Evolutionary conservation across 37 sponge, comb jelly and placozoan species (phyloP).

Genomic region (Oopsacas minuta): DNA sequence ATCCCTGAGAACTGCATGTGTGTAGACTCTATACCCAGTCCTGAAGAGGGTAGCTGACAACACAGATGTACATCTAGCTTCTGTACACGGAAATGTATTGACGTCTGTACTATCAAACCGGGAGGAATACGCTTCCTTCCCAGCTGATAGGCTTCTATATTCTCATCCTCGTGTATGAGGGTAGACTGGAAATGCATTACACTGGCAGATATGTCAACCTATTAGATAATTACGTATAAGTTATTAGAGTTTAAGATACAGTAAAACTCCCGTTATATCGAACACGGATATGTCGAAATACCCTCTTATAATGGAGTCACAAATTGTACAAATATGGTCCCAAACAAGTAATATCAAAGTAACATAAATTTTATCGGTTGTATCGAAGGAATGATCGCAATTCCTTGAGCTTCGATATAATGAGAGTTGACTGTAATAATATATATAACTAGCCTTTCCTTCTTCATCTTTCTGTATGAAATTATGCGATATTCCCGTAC

Average conservation of each 20-base stretch:
- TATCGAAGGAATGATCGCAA: too few relatives aligned
- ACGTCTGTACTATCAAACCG: conserved; percentile 52
- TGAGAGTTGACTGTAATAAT: background rate
- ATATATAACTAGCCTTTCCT: background rate
- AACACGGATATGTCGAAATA: too few relatives aligned
- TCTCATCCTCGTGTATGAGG: background rate
- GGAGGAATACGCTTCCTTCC: conserved; percentile 33
- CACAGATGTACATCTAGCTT: conserved; percentile 63
- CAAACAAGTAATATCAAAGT: too few relatives aligned
- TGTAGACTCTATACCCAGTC: background rate
- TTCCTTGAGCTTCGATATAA: background rate
- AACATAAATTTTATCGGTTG: too few relatives aligned
- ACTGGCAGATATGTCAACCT: conserved; percentile 1
- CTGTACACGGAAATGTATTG: conserved; percentile 43
- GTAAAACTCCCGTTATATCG: too few relatives aligned
- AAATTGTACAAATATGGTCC: too few relatives aligned
- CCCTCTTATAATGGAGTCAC: too few relatives aligned
- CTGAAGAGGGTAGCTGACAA: conserved; percentile 24
- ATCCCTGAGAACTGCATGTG: conserved; percentile 20
- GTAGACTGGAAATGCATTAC: background rate
- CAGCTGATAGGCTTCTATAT: conserved; percentile 30
- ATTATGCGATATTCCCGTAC: background rate
- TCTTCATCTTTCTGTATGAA: conserved; percentile 2
- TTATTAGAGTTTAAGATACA: background rate
- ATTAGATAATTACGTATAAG: background rate